Percentiles rank a stretch among this genome's conserved stretches.
These are phyloP conservation scores for Orchesella cincta DNA, from an alignment of 1,140 invertebrate genomes.

Conservation along the genomic window DNA sequence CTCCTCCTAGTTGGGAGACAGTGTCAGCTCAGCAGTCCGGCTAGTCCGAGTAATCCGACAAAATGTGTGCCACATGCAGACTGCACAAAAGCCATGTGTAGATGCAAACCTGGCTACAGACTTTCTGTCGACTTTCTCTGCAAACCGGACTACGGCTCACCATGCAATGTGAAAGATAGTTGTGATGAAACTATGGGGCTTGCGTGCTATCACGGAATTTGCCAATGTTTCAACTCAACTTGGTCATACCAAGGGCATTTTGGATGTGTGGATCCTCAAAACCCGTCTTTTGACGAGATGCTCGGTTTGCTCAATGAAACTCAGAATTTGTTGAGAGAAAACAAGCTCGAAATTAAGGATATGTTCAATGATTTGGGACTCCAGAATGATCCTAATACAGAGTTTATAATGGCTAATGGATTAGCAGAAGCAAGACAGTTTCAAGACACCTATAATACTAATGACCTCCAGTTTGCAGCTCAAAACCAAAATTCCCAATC, in stretches of 20 bases:
- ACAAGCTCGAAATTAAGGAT: neutral
- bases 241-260: conserved; percentile 18
- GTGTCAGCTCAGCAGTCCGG: neutral
- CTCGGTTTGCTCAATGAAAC: conserved; percentile 1
- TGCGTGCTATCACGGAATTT: neutral
- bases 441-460: conserved; percentile 19
- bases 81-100: neutral
- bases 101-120: conserved; percentile 1
- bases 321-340: conserved; percentile 7
- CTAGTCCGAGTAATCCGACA: neutral
- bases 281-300: conserved; percentile 16
- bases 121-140: conserved; percentile 3
- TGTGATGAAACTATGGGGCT: neutral
- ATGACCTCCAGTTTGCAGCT: conserved; percentile 14
- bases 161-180: neutral
- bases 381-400: neutral
- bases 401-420: neutral
- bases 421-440: neutral
- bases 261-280: conserved; percentile 9
- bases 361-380: conserved; percentile 11
- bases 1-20: neutral
- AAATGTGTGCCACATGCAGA: neutral
- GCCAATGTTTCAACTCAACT: conserved; percentile 21
- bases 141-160: conserved; percentile 7
- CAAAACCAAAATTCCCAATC: conserved; percentile 6